Evolutionary conservation across 37 sponge, comb jelly and placozoan species (phyloP), one percentile per base, ranked within the genome.

Genomic region (Theonella swinhoei): DNA sequence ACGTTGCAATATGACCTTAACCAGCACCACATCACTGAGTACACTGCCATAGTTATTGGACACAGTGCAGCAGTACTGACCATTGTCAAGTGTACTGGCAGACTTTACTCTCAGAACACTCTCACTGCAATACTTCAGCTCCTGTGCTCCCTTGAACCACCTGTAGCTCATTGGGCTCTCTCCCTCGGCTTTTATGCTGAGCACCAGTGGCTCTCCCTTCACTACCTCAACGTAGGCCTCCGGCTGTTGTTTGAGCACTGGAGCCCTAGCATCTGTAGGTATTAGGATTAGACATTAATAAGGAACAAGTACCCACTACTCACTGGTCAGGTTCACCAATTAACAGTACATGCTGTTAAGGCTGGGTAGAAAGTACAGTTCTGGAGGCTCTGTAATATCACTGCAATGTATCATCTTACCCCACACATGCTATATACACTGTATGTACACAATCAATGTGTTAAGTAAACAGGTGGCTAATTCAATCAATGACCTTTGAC

Each of bases 51-150:
- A 38, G 60, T 63, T 25, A 61, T 88, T 88, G 37, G 73, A 31
- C 23, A 88, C 41, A 25, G 79, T 33, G 66, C 89, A 88, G 30
- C 62, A 77, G 66, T 88, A 88, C 28, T 78, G 43, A 0, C 89
- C 89, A 26, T 8, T 66, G 61, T 82, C 73, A 0, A 39, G 5
- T 11, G 30, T 20, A 20, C 39, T 39, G 19, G 43, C 64, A 5
- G 65, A 23, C 8, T 73, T 77, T 26, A 88, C n/a, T 29, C 36
- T 32, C 74, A 88, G 73, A 28, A 54, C 31, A 24, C 23, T 22
- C 24, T 24, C 24, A 2, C 33, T 62, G 64, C 69, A 64, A 62
- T 78, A 77, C 11, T 29, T 7, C 54, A 88, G 76, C 26, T 64
- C 79, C 32, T 32, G 30, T 2, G 72, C 61, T 58, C 82, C 78